Percentiles rank a stretch among this genome's conserved stretches.
phyloP scores from a whole-genome alignment of 1,140 invertebrate genomes.

The Heliconius nattereri region DNA sequence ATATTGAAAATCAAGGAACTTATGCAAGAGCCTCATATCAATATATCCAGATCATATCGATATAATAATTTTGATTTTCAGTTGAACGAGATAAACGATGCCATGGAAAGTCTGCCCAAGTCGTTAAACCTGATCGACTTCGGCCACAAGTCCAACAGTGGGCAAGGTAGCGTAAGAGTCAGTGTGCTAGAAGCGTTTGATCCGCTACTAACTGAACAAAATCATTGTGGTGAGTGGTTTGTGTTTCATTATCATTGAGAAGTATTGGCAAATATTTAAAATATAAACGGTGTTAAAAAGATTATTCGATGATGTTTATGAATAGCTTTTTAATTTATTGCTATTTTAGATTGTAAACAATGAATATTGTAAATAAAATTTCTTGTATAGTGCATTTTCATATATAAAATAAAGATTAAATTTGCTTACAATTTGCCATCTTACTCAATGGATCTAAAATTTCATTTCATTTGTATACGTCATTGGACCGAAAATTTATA shows the following conservation, averaged over 20 bases:
- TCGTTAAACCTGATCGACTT: constrained; percentile 73
- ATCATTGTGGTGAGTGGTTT: constrained; percentile 76
- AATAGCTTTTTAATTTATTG: no score
- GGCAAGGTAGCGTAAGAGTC: constrained; percentile 85
- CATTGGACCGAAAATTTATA: not conserved
- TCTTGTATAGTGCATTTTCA: no score
- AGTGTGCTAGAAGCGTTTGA: constrained; percentile 93
- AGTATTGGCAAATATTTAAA: constrained; percentile 33
- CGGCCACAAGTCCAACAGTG: constrained; percentile 53
- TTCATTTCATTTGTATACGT: not conserved
- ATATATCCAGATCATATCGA: no score
- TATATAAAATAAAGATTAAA: no score
- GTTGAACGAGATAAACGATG: constrained; percentile 68
- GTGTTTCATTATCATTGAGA: constrained; percentile 49
- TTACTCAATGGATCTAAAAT: constrained; percentile 16
- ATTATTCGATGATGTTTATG: no score
- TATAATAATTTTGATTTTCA: constrained; percentile 41
- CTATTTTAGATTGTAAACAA: no score
- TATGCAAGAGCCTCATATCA: no score
- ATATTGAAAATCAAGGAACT: no score
- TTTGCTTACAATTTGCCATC: constrained; percentile 20
- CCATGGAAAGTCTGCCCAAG: constrained; percentile 69
- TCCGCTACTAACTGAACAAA: constrained; percentile 85
- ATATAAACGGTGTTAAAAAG: not conserved
- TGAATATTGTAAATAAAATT: no score